Evolutionary conservation across 2,888 invertebrate genomes (phyloP).

Genomic region (Teleogryllus oceanicus): DNA sequence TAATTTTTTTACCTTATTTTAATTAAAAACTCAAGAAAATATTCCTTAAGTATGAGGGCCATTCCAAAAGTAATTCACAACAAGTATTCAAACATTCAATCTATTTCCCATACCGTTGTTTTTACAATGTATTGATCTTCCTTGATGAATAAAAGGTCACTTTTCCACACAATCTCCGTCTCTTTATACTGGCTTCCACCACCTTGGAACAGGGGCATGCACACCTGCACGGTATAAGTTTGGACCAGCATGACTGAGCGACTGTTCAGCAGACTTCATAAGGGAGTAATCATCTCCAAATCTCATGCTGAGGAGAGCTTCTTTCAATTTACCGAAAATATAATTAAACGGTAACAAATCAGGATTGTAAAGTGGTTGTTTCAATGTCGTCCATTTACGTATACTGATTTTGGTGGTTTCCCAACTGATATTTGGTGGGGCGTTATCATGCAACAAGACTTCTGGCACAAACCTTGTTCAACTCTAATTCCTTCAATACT

Average conservation of each 20-base stretch:
- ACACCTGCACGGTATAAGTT: background rate
- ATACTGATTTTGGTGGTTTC: background rate
- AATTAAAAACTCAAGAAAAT: too few species aligned
- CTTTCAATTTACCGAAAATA: background rate
- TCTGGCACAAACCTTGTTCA: background rate
- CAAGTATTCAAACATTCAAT: background rate
- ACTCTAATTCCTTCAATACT: too few species aligned
- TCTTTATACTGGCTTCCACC: background rate
- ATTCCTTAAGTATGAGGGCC: background rate
- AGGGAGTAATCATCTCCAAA: background rate
- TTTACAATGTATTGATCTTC: background rate
- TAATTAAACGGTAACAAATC: background rate
- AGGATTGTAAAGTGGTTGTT: background rate
- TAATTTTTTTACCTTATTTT: too few species aligned
- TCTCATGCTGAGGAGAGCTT: background rate
- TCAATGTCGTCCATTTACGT: background rate
- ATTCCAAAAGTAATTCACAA: background rate
- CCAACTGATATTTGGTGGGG: background rate
- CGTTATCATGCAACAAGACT: background rate
- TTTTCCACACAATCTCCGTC: background rate
- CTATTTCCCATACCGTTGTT: background rate
- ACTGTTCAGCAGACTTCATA: background rate
- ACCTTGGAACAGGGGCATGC: background rate
- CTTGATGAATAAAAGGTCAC: background rate
- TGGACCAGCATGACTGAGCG: background rate